Percentiles rank a stretch among this genome's conserved stretches.
Conservation (phyloP, 2,797 vertebrate species). For the Amazona finschi region DNA sequence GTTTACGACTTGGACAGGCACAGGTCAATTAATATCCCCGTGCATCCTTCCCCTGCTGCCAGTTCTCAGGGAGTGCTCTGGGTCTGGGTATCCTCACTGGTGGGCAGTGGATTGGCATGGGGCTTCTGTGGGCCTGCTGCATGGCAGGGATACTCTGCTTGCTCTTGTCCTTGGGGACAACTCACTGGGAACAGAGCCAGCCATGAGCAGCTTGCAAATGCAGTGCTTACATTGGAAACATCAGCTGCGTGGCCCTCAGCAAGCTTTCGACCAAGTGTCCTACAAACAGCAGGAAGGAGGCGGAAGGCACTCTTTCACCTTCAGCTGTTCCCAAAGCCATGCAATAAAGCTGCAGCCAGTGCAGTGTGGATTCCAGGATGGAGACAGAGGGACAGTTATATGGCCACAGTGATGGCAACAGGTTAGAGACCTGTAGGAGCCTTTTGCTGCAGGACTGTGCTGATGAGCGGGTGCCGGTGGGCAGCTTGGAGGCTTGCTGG, state of each 20-base stretch:
- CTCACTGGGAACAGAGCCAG: background rate
- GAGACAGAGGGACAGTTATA: background rate
- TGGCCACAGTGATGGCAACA: fast-evolving
- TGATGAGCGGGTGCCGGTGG: background rate
- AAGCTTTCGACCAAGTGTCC: fast-evolving
- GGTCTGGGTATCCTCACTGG: background rate
- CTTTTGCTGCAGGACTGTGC: fast-evolving
- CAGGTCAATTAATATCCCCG: fast-evolving
- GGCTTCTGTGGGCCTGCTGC: fast-evolving
- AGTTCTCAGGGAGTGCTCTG: background rate
- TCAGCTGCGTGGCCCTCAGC: background rate
- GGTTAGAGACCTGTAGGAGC: background rate
- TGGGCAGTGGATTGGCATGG: fast-evolving
- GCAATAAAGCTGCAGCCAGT: background rate
- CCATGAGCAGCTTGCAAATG: fast-evolving
- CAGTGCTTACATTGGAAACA: background rate
- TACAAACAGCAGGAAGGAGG: background rate
- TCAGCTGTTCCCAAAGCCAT: background rate
- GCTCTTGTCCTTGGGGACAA: background rate
- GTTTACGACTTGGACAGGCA: background rate
- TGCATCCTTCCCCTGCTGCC: background rate
- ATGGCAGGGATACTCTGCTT: background rate
- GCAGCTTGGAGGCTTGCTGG: fast-evolving
- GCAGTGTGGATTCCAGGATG: background rate
- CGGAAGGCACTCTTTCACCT: background rate